These are phyloP conservation scores for Agonopterix alstromeriana DNA, from an alignment of 2,888 invertebrate genomes.

Conservation along the genomic window DNA sequence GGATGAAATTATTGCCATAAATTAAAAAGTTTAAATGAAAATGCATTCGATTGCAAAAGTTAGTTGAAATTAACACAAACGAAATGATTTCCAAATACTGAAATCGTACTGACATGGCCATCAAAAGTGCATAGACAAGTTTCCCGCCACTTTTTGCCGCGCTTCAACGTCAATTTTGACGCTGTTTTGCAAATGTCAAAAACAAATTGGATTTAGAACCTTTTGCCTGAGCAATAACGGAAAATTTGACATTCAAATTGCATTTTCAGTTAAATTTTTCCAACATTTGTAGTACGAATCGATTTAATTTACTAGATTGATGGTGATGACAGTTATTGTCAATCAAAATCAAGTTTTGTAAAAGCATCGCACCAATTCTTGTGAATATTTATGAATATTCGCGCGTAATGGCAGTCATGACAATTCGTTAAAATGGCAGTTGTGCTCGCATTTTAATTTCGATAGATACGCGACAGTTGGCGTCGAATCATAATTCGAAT, in stretches of 20 bases:
- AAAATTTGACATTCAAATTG: constrained; percentile 6
- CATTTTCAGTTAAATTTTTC: constrained; percentile 4
- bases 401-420: constrained; percentile 35
- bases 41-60: too few relatives aligned
- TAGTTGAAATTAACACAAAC: too few relatives aligned
- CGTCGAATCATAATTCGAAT: constrained; percentile 31
- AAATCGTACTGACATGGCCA: constrained; percentile 17
- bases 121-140: constrained; percentile 63
- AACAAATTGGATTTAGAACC: constrained; percentile 27
- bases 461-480: constrained; percentile 31
- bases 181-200: constrained; percentile 34
- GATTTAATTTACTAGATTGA: constrained; percentile 42
- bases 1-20: too few relatives aligned
- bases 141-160: constrained; percentile 45
- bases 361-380: constrained; percentile 53
- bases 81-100: constrained; percentile 17
- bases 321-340: constrained; percentile 58
- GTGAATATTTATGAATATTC: constrained; percentile 68
- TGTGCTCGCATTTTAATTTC: constrained; percentile 51
- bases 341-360: constrained; percentile 54
- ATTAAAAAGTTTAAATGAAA: too few relatives aligned
- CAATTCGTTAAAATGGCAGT: constrained; percentile 52
- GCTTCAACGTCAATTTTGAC: constrained; percentile 33
- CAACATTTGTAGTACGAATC: constrained; percentile 1
- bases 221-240: constrained; percentile 12